Conservation (phyloP, 2,888 invertebrate genomes). For the Luperina nickerlii region DNA sequence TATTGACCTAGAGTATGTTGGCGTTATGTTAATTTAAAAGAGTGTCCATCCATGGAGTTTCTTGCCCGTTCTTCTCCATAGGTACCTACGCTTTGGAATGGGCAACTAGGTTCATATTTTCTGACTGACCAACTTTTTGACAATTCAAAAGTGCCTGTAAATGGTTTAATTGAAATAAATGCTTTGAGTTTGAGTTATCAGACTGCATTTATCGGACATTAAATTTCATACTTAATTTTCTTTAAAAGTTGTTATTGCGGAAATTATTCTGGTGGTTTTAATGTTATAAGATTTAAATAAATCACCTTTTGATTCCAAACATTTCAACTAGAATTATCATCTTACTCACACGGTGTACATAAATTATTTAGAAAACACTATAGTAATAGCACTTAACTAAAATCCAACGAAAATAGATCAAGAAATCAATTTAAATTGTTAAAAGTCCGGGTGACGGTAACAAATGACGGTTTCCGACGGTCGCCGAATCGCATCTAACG, state of each 20-base stretch:
- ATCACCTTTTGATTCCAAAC: not conserved
- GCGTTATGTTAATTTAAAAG: no score
- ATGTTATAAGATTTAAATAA: not conserved
- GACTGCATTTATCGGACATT: not conserved
- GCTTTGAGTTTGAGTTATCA: no score
- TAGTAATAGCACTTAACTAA: constrained; percentile 29
- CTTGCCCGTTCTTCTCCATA: no score
- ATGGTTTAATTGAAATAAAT: no score
- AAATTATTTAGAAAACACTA: not conserved
- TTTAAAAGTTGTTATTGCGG: not conserved
- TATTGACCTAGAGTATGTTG: not conserved
- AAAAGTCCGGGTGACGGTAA: constrained; percentile 74
- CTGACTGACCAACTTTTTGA: no score
- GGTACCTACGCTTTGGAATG: no score
- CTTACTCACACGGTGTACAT: not conserved
- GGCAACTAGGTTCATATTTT: no score
- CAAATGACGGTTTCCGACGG: constrained; percentile 79
- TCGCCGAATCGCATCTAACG: constrained; percentile 82
- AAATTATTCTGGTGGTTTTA: no score
- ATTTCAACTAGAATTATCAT: not conserved
- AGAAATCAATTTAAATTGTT: constrained; percentile 79
- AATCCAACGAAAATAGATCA: constrained; percentile 23
- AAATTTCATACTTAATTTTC: not conserved
- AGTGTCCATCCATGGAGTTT: no score
- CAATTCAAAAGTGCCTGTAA: no score